Percentiles rank a stretch among this genome's conserved stretches.
Evolutionary conservation across 2,113 vertebrate genomes (phyloP).

Genomic region (Ornithorhynchus anatinus): DNA sequence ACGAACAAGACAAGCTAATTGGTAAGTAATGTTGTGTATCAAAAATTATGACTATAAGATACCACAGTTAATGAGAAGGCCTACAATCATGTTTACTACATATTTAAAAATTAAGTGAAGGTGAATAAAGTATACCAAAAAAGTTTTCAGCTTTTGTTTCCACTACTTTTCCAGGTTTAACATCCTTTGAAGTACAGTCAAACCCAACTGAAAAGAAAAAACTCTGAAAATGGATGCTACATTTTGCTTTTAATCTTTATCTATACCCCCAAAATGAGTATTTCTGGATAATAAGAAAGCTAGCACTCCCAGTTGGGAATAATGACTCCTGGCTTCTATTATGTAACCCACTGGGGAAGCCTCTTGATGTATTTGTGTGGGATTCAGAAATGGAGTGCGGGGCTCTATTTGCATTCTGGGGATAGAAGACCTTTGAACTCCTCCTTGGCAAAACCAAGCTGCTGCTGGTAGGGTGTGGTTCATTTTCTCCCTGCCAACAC

Average conservation of each 20-base stretch:
- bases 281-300: too few species aligned
- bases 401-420: too few species aligned
- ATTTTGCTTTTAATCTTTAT: neutral
- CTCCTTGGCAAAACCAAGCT: too few species aligned
- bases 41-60: constrained; percentile 92
- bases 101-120: constrained; percentile 86
- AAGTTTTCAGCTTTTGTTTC: constrained; percentile 39
- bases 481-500: too few species aligned
- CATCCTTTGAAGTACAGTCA: neutral
- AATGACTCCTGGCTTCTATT: too few species aligned
- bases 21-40: constrained; percentile 99
- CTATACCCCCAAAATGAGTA: too few species aligned
- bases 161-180: constrained; percentile 4
- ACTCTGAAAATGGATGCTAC: neutral
- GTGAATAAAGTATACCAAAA: constrained; percentile 64
- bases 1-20: constrained; percentile 96
- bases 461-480: too few species aligned
- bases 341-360: too few species aligned
- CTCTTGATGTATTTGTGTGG: too few species aligned
- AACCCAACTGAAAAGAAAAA: neutral
- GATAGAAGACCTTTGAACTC: too few species aligned
- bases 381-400: too few species aligned
- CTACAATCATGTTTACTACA: constrained; percentile 90
- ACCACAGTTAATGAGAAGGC: constrained; percentile 91
- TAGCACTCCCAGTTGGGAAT: too few species aligned